Evolutionary conservation across 30 jellyfish, hydroid and myxozoan species (phyloP), one percentile per base, ranked within the genome.

Genomic region (Nemopilema nomurai): DNA sequence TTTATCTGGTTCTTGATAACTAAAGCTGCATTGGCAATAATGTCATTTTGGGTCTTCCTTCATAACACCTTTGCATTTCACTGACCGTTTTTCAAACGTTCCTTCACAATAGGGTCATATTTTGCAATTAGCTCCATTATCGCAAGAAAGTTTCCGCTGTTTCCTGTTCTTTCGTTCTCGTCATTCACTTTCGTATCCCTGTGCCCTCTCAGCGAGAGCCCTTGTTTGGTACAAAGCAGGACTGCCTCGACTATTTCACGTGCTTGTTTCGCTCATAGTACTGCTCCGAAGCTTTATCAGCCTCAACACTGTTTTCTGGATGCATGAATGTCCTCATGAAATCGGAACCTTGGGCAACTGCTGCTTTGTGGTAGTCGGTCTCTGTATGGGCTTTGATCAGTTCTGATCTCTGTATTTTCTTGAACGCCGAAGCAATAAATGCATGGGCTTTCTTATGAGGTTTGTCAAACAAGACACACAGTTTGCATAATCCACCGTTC

Each of bases 221-320:
- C 88, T 79, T 79, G 88, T 20, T 79, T 67, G 70, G 90, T 82
- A 80, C 90, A 80, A 26, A 80, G 73, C 90, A 80, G 78, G 69
- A 80, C 82, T 67, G 90, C 82, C 32, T 67, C 90, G 66, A 65
- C 82, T 67, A 80, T 80, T 49, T 74, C 82, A 49, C 72, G 74
- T 80, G 81, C 74, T 67, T 67, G 80, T 77, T 77, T 77, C 76
- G 75, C 76, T 63, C 62, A 29, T 79, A 79, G 69, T 69, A 32
- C 82, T 80, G 75, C 81, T 57, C 90, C 41, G 90, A 67, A 66
- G 74, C 66, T 66, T 67, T 69, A 41, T 65, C 90, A 69, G 73
- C 82, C 69, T 80, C 90, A n/a, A n/a, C n/a, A n/a, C n/a, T n/a
- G n/a, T n/a, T n/a, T n/a, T n/a, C n/a, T n/a, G n/a, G n/a, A n/a